Evolutionary conservation across 2,113 vertebrate species (phyloP).

Genomic region (Ramphastos sulfuratus): DNA sequence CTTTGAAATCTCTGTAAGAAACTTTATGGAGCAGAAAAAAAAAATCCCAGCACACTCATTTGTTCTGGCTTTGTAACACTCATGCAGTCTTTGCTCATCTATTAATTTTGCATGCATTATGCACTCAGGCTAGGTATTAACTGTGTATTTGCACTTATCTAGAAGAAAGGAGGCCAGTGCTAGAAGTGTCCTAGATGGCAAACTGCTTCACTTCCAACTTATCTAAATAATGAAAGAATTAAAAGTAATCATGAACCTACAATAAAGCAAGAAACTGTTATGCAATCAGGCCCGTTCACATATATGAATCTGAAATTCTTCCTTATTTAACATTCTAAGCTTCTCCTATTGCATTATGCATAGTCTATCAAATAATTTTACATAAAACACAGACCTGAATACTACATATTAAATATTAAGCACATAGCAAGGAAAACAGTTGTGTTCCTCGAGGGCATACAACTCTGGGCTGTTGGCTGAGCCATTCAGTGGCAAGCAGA

Average conservation of each 20-base stretch:
- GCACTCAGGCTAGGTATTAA: not conserved
- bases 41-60: not conserved
- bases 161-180: not conserved
- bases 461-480: not conserved
- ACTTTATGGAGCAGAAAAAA: accelerated
- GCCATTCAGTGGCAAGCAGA: not conserved
- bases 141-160: not conserved
- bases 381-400: not conserved
- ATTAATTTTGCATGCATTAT: slow-evolving; percentile 20
- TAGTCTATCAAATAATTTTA: not conserved
- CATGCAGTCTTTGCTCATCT: not conserved
- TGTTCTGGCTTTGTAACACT: not conserved
- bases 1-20: not conserved
- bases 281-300: not conserved
- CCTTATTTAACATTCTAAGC: not conserved
- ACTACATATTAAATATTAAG: slow-evolving; percentile 49
- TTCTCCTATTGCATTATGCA: slow-evolving; percentile 19
- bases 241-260: not conserved
- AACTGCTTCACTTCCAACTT: not conserved
- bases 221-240: slow-evolving; percentile 29
- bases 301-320: not conserved
- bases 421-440: not conserved
- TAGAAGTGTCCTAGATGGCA: not conserved
- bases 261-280: not conserved
- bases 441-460: not conserved